These are phyloP conservation scores for Heliconius cydno DNA, from an alignment of 2,888 invertebrate genomes.

Conservation along the genomic window DNA sequence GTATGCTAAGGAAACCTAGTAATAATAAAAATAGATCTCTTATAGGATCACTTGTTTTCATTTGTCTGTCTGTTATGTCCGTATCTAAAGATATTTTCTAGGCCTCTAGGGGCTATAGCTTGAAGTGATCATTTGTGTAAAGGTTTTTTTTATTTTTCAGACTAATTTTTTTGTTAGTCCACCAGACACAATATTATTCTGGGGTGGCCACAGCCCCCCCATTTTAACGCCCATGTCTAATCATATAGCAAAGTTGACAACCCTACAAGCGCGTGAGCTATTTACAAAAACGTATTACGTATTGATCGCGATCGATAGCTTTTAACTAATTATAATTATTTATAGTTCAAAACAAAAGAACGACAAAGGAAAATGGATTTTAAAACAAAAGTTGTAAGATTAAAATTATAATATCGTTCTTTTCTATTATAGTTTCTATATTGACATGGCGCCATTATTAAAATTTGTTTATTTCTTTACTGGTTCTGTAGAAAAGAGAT, in stretches of 20 bases:
- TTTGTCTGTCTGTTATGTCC: no score
- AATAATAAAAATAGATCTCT: no score
- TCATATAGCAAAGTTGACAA: conserved; percentile 49
- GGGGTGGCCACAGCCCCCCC: no score
- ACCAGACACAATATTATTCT: no score
- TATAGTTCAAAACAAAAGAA: conserved; percentile 31
- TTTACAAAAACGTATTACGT: conserved; percentile 69
- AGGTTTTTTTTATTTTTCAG: no score
- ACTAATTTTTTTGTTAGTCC: no score
- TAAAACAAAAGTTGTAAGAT: not conserved
- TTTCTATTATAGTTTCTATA: conserved; percentile 45
- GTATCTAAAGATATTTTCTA: no score
- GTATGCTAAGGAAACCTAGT: no score
- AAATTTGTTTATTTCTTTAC: conserved; percentile 51
- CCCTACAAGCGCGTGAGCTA: conserved; percentile 59
- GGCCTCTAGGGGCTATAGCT: no score
- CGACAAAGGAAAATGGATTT: conserved; percentile 19
- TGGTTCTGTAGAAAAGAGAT: not conserved
- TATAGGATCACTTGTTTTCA: no score
- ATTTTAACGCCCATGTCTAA: not conserved
- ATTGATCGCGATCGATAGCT: conserved; percentile 67
- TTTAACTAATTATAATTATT: conserved; percentile 56
- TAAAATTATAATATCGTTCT: conserved; percentile 13
- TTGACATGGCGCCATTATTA: conserved; percentile 53
- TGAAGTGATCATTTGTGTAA: no score